phyloP scores from a whole-genome alignment of 2,113 vertebrate species.

The Psettodes erumei region DNA sequence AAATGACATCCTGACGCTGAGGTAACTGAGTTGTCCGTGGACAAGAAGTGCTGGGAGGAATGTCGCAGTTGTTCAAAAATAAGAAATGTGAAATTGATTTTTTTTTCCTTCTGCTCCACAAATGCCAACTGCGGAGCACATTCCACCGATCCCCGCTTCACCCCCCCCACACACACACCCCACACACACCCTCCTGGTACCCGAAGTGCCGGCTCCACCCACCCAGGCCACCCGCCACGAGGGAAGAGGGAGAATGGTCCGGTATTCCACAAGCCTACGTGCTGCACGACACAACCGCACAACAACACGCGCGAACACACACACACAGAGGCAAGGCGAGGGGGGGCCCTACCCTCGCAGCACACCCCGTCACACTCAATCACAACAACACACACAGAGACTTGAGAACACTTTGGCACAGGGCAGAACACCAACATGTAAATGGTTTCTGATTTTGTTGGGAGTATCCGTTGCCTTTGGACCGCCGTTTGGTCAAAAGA shows the following conservation, averaged over 20 bases:
- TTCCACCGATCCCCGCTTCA: slow-evolving; percentile 35
- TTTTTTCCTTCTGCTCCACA: slow-evolving; percentile 11
- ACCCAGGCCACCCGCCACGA: slow-evolving; percentile 64
- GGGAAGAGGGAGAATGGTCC: slow-evolving; percentile 44
- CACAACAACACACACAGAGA: slow-evolving; percentile 41
- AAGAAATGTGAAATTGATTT: background rate
- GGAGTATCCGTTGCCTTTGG: background rate
- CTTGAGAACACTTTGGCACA: slow-evolving; percentile 24
- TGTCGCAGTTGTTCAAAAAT: slow-evolving; percentile 6
- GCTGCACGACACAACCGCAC: slow-evolving; percentile 65
- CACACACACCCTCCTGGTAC: slow-evolving; percentile 57
- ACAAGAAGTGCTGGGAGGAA: slow-evolving; percentile 7
- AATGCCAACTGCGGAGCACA: slow-evolving; percentile 32
- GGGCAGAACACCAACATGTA: background rate
- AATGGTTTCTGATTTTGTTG: slow-evolving; percentile 33
- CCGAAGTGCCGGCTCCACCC: slow-evolving; percentile 47
- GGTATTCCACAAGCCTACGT: slow-evolving; percentile 77
- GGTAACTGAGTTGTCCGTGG: slow-evolving; percentile 24
- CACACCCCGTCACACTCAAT: slow-evolving; percentile 59
- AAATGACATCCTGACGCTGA: slow-evolving; percentile 55
- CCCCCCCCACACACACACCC: no score
- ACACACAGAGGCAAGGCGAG: slow-evolving; percentile 19
- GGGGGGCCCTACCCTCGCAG: slow-evolving; percentile 39
- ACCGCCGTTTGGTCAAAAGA: slow-evolving; percentile 13
- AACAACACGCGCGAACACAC: slow-evolving; percentile 18